Evolutionary conservation across 2,888 invertebrate genomes (phyloP).

Genomic region (Parnassius glacialis): DNA sequence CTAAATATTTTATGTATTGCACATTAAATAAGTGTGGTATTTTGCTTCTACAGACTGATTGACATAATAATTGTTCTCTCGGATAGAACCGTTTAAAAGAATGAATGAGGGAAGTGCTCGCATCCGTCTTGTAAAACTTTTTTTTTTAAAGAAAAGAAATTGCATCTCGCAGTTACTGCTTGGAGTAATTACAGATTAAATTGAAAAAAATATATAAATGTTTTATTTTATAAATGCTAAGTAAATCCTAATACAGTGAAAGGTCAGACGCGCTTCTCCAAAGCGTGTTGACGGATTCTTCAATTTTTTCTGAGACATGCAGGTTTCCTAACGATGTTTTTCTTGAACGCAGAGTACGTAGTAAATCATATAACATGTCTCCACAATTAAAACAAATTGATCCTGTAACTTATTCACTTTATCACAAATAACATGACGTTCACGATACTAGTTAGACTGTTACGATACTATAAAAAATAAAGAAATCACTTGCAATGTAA

Average conservation of each 20-base stretch:
- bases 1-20: neutral
- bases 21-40: constrained; percentile 7
- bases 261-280: too few relatives aligned
- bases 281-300: too few relatives aligned
- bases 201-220: neutral
- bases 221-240: neutral
- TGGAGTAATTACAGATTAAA: constrained; percentile 15
- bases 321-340: too few relatives aligned
- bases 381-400: too few relatives aligned
- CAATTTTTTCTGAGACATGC: too few relatives aligned
- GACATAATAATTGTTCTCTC: constrained; percentile 26
- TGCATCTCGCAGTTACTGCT: constrained; percentile 1
- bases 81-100: constrained; percentile 24
- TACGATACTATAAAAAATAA: too few relatives aligned
- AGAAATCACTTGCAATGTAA: neutral
- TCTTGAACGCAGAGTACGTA: too few relatives aligned
- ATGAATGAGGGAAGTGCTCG: constrained; percentile 21
- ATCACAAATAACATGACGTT: too few relatives aligned
- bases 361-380: too few relatives aligned
- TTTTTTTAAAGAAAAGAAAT: constrained; percentile 15
- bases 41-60: constrained; percentile 16
- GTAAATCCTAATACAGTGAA: too few relatives aligned
- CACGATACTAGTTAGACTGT: too few relatives aligned
- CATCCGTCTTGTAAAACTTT: constrained; percentile 12
- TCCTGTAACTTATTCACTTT: too few relatives aligned